Conservation (phyloP, 2,113 vertebrate species). For the Heterocephalus glaber region DNA sequence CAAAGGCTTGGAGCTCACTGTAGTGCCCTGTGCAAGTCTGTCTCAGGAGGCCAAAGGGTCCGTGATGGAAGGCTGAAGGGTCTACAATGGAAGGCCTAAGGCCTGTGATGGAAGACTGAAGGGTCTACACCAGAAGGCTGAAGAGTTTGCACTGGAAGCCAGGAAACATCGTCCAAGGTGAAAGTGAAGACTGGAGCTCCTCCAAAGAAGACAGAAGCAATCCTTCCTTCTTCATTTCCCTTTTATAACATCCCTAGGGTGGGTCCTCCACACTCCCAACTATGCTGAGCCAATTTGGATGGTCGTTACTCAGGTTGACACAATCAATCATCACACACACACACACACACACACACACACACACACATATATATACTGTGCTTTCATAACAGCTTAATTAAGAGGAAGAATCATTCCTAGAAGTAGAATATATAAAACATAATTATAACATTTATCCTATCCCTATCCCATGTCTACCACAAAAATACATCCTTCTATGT, state of each 20-base stretch:
- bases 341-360: no score
- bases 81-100: no score
- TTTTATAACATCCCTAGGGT: not conserved
- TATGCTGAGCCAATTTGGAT: not conserved
- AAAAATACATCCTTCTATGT: conserved; percentile 39
- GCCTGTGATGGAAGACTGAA: not conserved
- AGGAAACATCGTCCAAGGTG: not conserved
- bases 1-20: not conserved
- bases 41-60: not conserved
- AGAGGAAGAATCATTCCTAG: not conserved
- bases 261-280: not conserved
- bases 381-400: conserved; percentile 46
- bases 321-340: not conserved
- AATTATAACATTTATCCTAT: conserved; percentile 39
- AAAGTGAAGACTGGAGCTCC: not conserved
- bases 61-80: not conserved
- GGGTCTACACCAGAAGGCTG: not conserved
- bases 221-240: not conserved
- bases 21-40: not conserved
- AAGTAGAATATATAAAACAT: conserved; percentile 20
- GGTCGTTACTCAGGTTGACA: not conserved
- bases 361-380: not conserved
- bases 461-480: conserved; percentile 1
- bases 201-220: not conserved
- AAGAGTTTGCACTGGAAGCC: not conserved